A percentile compares a stretch with the other conserved stretches of the same genome.
Evolutionary conservation across 2,797 vertebrate species (phyloP).

Genomic region (Selene dorsalis): DNA sequence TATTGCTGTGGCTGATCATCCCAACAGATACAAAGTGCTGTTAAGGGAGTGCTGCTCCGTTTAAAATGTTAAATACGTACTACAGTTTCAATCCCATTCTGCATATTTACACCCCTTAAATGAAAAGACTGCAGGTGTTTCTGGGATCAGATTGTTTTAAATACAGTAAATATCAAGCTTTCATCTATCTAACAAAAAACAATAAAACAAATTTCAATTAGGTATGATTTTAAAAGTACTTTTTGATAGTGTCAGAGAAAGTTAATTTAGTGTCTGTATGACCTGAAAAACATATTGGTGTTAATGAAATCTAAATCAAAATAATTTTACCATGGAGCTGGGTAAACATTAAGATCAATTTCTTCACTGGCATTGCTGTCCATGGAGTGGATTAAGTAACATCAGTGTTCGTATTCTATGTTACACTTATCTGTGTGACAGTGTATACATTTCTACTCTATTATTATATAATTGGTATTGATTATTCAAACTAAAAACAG

Average conservation of each 20-base stretch:
- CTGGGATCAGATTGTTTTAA: not conserved
- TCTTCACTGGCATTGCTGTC: not conserved
- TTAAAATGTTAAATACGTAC: slow-evolving; percentile 59
- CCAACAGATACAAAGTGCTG: slow-evolving; percentile 47
- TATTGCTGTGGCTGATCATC: slow-evolving; percentile 60
- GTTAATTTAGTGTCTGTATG: too few relatives aligned
- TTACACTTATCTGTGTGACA: not conserved
- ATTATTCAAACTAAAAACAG: not conserved
- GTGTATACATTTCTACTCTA: not conserved
- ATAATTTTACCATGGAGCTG: not conserved
- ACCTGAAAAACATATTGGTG: too few relatives aligned
- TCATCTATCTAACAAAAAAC: not conserved
- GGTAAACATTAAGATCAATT: not conserved
- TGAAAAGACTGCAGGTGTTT: not conserved
- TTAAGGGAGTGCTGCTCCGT: slow-evolving; percentile 35
- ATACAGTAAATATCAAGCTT: not conserved
- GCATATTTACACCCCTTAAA: slow-evolving; percentile 15
- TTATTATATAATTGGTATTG: not conserved
- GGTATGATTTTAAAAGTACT: not conserved
- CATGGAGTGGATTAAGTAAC: not conserved
- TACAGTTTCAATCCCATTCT: slow-evolving; percentile 51
- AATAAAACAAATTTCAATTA: not conserved
- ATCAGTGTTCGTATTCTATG: not conserved
- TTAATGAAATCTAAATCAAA: not conserved
- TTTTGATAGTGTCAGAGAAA: too few relatives aligned